Base-by-base conservation (phyloP, 2,113 vertebrate species). In the Tor tambroides region DNA sequence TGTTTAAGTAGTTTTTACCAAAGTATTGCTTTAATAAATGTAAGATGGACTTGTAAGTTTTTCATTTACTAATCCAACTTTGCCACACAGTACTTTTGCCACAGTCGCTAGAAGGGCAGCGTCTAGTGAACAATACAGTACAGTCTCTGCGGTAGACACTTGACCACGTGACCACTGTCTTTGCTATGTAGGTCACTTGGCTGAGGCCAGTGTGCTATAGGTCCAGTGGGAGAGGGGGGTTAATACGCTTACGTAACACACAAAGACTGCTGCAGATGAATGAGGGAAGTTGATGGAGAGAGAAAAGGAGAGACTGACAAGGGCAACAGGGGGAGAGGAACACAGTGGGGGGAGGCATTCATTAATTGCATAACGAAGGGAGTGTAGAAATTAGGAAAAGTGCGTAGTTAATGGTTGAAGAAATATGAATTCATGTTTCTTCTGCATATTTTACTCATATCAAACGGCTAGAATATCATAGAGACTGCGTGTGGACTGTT, bases 121-220 rank as follows among this genome's bases (percentile, higher is more conserved):
- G 43, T 81, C 56, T 81, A 65, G 6, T 26, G 32, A 41, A 80
- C 78, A 63, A 80, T 63, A 19, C 11, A 43, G 28, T 46, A 61
- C n/a, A 76, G 2, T 49, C 74, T 49, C 1, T 77, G 74, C 3
- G 7, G n/a, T 6, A 49, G 74, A 49, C 74, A 49, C 12, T 26
- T 15, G 46, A 19, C 59, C 71, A 76, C 2, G 11, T 43, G 72
- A 67, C 80, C 8, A 15, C 51, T 41, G 32, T 61, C 49, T 19
- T 65, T 67, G 38, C 61, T 88, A 92, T 91, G 89, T 94, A 90
- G 93, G 93, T 95, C 93, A 94, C 81, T 61, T 86, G 75, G 91
- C 89, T 88, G 80, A 91, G 88, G 89, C 79, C 90, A 85, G 49
- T 26, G 80, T 35, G 82, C 89, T 90, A 77, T 87, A 84, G 88